phyloP scores from a whole-genome alignment of 1,140 invertebrate genomes.

The Drosophila virilis region DNA sequence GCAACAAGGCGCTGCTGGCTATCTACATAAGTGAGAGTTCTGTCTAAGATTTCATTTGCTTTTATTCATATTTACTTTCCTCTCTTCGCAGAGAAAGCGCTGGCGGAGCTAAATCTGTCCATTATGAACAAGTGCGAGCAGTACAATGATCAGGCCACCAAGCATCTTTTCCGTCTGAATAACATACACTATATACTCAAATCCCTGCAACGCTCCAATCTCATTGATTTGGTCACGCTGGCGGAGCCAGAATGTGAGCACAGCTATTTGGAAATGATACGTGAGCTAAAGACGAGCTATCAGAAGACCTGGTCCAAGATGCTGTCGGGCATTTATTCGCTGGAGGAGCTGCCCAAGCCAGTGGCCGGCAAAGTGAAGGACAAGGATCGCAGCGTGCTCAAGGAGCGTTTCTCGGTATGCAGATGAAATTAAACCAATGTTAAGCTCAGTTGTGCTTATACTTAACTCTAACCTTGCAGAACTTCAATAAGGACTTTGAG shows the following conservation, averaged over 20 bases:
- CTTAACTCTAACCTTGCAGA: constrained; percentile 84
- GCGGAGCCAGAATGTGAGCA: constrained; percentile 93
- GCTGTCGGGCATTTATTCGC: constrained; percentile 88
- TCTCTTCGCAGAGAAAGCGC: constrained; percentile 89
- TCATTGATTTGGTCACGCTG: constrained; percentile 91
- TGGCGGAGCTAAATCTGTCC: constrained; percentile 93
- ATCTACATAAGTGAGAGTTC: constrained; percentile 89
- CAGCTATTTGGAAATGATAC: constrained; percentile 91
- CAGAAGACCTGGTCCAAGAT: constrained; percentile 90
- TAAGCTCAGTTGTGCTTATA: no score
- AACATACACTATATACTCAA: constrained; percentile 95
- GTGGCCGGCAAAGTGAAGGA: constrained; percentile 91
- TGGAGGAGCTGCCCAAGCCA: constrained; percentile 88
- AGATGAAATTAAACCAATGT: neutral
- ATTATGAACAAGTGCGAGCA: constrained; percentile 94
- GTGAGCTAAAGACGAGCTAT: constrained; percentile 79
- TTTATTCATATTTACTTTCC: neutral
- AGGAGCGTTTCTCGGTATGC: constrained; percentile 95
- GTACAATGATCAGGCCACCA: constrained; percentile 92
- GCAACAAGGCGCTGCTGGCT: constrained; percentile 88
- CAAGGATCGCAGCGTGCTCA: constrained; percentile 95
- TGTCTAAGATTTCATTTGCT: neutral
- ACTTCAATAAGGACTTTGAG: constrained; percentile 98
- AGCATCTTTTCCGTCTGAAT: constrained; percentile 94
- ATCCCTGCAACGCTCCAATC: constrained; percentile 92